Conservation (phyloP, 2,113 vertebrate species). For the Anarhynchus alexandrinus region DNA sequence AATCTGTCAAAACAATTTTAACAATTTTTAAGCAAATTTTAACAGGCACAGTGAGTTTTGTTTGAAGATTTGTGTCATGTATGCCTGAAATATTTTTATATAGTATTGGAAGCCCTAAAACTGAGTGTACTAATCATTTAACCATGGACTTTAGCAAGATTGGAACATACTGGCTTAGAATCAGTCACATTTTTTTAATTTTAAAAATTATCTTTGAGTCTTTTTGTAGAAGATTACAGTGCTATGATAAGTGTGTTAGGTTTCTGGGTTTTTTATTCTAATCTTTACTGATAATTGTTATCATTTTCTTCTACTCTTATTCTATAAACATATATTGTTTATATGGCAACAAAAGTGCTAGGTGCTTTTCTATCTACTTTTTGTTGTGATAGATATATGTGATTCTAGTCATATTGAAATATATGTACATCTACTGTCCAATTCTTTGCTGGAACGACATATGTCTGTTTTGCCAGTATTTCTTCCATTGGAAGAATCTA, state of each 20-base stretch:
- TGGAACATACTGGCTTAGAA: not conserved
- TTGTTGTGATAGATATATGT: not conserved
- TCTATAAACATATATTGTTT: not conserved
- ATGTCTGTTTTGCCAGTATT: not conserved
- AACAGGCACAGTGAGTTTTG: not conserved
- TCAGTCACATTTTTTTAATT: not conserved
- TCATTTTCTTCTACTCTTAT: not conserved
- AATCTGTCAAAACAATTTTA: slow-evolving; percentile 25
- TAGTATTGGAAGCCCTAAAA: not conserved
- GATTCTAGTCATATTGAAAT: not conserved
- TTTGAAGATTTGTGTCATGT: not conserved
- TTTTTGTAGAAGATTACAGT: not conserved
- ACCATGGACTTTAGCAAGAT: not conserved
- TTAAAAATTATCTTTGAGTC: not conserved
- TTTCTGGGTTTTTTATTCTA: not conserved
- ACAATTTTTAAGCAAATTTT: not conserved
- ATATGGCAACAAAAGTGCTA: not conserved
- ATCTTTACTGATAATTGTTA: not conserved
- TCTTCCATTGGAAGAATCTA: not conserved
- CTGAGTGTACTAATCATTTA: not conserved
- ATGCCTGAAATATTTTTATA: not conserved
- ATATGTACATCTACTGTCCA: not conserved
- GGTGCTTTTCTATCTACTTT: not conserved
- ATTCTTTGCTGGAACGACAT: not conserved
- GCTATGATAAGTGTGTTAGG: not conserved